A percentile compares a stretch with the other conserved stretches of the same genome.
Evolutionary conservation across 2,113 vertebrate species (phyloP).

Genomic region (Origma solitaria): DNA sequence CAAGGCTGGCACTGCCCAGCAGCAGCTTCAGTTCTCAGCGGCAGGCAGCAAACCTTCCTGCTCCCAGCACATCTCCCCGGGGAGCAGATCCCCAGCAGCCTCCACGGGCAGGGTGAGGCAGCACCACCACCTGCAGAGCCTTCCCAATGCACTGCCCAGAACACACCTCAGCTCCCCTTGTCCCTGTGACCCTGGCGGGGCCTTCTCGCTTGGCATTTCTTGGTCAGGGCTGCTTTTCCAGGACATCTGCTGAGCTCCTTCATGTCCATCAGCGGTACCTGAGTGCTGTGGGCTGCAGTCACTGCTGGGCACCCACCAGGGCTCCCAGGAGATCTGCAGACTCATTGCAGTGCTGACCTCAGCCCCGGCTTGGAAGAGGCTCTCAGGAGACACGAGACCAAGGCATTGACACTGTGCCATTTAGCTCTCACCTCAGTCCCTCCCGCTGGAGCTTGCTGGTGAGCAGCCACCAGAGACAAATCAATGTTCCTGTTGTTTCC

Average conservation of each 20-base stretch:
- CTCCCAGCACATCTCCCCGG: accelerated
- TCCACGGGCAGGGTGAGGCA: not conserved
- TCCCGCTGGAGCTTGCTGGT: not conserved
- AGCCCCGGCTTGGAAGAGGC: not conserved
- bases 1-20: not conserved
- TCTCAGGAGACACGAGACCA: not conserved
- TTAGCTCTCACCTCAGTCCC: conserved; percentile 1
- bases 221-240: not conserved
- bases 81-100: not conserved
- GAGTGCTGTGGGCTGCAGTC: accelerated
- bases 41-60: not conserved
- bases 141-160: accelerated
- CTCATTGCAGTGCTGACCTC: not conserved
- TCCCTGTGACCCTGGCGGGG: not conserved
- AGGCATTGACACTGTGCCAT: not conserved
- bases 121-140: not conserved
- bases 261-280: accelerated
- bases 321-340: not conserved
- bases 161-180: not conserved
- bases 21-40: accelerated
- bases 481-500: conserved; percentile 13
- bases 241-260: not conserved
- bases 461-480: not conserved
- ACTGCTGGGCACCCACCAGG: not conserved
- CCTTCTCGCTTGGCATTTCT: not conserved